phyloP scores from a whole-genome alignment of 1,140 invertebrate genomes.

The Sinella curviseta region DNA sequence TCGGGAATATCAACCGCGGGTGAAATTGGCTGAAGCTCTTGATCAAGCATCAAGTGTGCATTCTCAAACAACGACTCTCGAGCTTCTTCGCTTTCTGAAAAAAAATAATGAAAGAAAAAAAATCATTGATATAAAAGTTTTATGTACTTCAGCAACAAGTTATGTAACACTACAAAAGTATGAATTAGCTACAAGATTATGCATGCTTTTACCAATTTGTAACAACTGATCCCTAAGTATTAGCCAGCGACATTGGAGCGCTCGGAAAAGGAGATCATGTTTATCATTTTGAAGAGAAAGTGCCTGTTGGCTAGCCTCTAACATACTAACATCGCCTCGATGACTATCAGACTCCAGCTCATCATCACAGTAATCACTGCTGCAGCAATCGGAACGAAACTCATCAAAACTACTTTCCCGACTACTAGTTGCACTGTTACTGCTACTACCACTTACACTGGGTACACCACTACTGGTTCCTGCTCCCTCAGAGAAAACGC shows the following conservation, averaged over 20 bases:
- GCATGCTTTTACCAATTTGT: conserved; percentile 10
- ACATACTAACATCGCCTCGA: neutral
- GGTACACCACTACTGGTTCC: neutral
- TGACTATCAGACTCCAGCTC: neutral
- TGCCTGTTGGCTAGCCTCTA: conserved; percentile 31
- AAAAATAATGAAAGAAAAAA: neutral
- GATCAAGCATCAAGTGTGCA: conserved; percentile 73
- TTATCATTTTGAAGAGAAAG: conserved; percentile 28
- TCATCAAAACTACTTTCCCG: conserved; percentile 19
- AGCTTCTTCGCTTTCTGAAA: conserved; percentile 24
- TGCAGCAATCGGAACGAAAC: conserved; percentile 9
- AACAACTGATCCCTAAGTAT: conserved; percentile 48
- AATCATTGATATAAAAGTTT: neutral
- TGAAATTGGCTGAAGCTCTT: conserved; percentile 73
- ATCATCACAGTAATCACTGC: conserved; percentile 23
- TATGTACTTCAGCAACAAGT: too few species aligned
- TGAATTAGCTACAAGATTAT: neutral
- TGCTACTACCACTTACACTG: neutral
- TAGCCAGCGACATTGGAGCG: conserved; percentile 53
- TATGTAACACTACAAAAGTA: too few species aligned
- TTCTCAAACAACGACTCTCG: conserved; percentile 60
- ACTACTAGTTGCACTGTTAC: neutral
- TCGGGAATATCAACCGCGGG: conserved; percentile 74
- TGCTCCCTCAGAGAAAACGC: neutral
- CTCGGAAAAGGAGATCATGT: conserved; percentile 49